Evolutionary conservation across 2,797 vertebrate species (phyloP), one percentile per base, ranked within the genome.

Genomic region (Ctenopoma multispine): DNA sequence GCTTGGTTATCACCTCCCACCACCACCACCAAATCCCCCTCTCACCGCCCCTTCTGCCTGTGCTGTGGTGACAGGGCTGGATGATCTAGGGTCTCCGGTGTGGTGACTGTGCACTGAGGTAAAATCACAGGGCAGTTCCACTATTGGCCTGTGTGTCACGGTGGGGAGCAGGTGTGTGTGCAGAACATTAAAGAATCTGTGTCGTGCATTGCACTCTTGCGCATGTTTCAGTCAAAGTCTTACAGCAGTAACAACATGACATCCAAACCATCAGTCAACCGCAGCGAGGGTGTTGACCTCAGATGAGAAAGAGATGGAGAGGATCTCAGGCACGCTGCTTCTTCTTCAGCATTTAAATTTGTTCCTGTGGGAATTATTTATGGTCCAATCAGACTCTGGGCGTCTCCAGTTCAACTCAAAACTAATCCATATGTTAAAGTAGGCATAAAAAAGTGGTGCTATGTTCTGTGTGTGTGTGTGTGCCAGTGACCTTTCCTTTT

Each of bases 401-500:
- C 60, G 64, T 85, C 84, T 89, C 80, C 79, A 86, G 48, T 90
- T 86, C 80, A 84, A 82, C 84, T 81, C 63, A 54, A 82, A 88
- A 77, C 81, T 78, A 81, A 91, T 90, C 87, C 80, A 87, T 89
- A 88, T 86, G 87, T 91, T 87, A 87, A 85, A 87, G 68, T 40
- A 72, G 72, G 65, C 67, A 80, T 87, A 89, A 88, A 90, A 83
- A 88, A 89, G 77, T 40, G 63, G 54, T 36, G 51, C 63, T 51
- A n/a, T 53, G 67, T 67, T 77, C 65, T 56, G 46, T 66, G 63
- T 3, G 18, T 46, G 47, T 46, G 36, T 56, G 48, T 68, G 20
- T 73, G 29, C 2, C 29, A 59, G 53, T 66, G 86, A 89, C 88
- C 82, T 80, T 82, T 89, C 7, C 46, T 76, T 77, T 81, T 61